These are phyloP conservation scores for Sapayoa aenigma DNA, from an alignment of 2,113 vertebrate species.

Conservation along the genomic window DNA sequence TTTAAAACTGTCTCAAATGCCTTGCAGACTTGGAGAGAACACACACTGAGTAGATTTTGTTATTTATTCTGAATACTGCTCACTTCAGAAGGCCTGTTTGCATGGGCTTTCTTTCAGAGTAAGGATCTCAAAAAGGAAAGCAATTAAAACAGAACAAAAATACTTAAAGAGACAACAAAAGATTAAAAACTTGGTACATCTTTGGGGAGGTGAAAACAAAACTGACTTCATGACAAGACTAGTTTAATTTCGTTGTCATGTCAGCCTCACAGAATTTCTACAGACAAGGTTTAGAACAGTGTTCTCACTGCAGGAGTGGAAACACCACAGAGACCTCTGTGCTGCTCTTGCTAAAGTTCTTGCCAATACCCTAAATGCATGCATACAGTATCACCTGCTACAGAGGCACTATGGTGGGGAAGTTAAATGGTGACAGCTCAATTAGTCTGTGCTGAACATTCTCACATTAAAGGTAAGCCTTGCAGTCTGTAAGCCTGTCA, in stretches of 20 bases:
- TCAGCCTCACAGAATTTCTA: background rate
- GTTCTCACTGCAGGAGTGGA: background rate
- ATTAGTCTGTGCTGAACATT: background rate
- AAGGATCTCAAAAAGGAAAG: background rate
- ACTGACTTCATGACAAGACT: background rate
- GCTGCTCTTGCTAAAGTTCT: background rate
- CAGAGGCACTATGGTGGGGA: background rate
- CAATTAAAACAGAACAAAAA: background rate
- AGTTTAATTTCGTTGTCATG: background rate
- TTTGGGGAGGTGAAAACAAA: background rate
- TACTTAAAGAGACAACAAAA: background rate
- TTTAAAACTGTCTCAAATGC: background rate
- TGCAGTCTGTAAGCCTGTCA: background rate
- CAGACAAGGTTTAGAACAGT: background rate
- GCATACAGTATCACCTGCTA: background rate
- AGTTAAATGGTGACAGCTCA: background rate
- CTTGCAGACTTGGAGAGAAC: background rate
- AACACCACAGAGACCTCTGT: background rate
- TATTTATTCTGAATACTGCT: background rate
- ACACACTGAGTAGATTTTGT: background rate
- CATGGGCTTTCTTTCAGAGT: background rate
- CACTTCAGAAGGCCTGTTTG: background rate
- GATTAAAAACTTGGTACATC: background rate
- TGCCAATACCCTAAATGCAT: background rate
- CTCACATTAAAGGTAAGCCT: background rate